A percentile compares a stretch with the other conserved stretches of the same genome.
These are phyloP conservation scores for Hiodon tergisus DNA, from an alignment of 2,113 vertebrate species.

Conservation along the genomic window DNA sequence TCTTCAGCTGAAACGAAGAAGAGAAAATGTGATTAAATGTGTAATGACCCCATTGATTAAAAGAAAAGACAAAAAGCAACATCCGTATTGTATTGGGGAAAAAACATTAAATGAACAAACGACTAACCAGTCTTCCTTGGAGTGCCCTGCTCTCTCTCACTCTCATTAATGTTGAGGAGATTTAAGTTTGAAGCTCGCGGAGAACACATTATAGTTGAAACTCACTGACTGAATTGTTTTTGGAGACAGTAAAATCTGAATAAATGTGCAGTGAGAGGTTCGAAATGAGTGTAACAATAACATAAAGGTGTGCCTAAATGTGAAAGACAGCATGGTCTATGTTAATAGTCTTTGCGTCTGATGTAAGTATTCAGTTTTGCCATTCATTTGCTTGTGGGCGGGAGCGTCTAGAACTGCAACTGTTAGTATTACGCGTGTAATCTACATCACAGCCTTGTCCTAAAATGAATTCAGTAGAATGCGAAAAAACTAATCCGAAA, in stretches of 20 bases:
- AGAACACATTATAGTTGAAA: too few species aligned
- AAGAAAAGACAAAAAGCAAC: not conserved
- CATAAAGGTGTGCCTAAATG: too few species aligned
- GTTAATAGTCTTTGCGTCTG: not conserved
- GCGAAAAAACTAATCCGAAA: not conserved
- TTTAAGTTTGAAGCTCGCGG: too few species aligned
- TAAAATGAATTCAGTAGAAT: not conserved
- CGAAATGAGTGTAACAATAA: too few species aligned
- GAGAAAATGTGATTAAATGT: not conserved
- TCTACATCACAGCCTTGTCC: not conserved
- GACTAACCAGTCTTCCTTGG: too few species aligned
- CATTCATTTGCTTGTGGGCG: not conserved
- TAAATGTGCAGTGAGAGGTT: too few species aligned
- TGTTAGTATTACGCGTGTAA: not conserved
- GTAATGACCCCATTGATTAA: not conserved
- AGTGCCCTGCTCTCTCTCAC: too few species aligned
- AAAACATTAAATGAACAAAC: too few species aligned
- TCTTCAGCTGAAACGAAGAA: constrained; percentile 46
- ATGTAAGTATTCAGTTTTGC: not conserved
- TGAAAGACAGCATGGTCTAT: not conserved
- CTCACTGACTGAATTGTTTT: too few species aligned
- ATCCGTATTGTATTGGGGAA: too few species aligned
- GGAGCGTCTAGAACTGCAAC: not conserved
- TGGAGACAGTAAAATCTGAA: too few species aligned
- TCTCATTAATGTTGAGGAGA: too few species aligned